phyloP scores from a whole-genome alignment of 1,140 invertebrate genomes.

The Dryas iulia region DNA sequence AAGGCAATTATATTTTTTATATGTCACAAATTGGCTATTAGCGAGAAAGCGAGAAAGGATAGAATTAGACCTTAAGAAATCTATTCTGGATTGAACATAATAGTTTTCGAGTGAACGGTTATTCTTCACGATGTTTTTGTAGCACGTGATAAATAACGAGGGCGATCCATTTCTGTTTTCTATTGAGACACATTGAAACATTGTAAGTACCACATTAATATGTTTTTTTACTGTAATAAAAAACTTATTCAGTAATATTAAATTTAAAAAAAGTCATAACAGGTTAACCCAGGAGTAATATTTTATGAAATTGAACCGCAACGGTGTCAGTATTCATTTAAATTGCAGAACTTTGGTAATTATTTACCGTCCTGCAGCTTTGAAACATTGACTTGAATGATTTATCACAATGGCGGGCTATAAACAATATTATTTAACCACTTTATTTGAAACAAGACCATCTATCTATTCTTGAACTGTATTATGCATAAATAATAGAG shows the following conservation, averaged over 20 bases:
- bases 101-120: not conserved
- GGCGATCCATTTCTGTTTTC: not conserved
- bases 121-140: constrained; percentile 3
- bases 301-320: constrained; percentile 7
- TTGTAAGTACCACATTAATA: not conserved
- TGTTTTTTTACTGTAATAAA: not conserved
- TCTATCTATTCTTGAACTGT: not conserved
- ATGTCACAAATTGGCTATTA: not conserved
- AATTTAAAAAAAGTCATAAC: constrained; percentile 6
- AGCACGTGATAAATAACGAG: constrained; percentile 8
- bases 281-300: not conserved
- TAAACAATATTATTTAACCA: not conserved
- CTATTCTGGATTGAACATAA: not conserved
- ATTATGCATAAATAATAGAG: too few relatives aligned
- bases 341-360: constrained; percentile 25
- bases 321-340: constrained; percentile 13
- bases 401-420: constrained; percentile 7
- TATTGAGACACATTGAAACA: not conserved
- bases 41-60: too few relatives aligned
- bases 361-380: constrained; percentile 5
- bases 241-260: not conserved
- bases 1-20: too few relatives aligned
- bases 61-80: not conserved
- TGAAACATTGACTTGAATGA: constrained; percentile 15
- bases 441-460: not conserved